phyloP scores from a whole-genome alignment of 2,797 vertebrate species.

The Rhabdophis nuchalis region DNA sequence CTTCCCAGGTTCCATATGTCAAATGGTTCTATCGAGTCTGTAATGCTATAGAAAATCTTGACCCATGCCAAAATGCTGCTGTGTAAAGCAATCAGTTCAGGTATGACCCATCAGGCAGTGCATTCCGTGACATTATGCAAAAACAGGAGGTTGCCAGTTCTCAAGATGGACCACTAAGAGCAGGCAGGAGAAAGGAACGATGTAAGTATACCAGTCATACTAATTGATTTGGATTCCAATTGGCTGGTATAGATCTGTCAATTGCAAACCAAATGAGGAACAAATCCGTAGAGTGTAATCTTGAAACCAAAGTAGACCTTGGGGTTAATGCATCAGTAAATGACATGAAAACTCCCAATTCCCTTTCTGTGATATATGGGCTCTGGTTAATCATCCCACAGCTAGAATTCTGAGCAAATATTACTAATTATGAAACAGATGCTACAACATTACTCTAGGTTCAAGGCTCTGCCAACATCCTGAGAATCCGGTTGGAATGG shows the following conservation, averaged over 20 bases:
- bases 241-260: background rate
- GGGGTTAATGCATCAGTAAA: background rate
- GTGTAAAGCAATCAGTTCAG: background rate
- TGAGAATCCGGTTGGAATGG: conserved; percentile 8
- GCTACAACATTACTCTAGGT: conserved; percentile 10
- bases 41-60: background rate
- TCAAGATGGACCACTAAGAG: background rate
- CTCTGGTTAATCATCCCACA: background rate
- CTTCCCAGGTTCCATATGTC: conserved; percentile 10
- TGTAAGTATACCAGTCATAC: background rate
- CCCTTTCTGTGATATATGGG: background rate
- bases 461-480: background rate
- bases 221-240: background rate
- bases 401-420: background rate
- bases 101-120: conserved; percentile 17
- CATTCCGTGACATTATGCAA: background rate
- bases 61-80: conserved; percentile 11
- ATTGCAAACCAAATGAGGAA: background rate
- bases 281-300: background rate
- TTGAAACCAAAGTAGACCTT: background rate
- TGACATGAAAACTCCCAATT: background rate
- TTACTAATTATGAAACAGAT: conserved; percentile 27
- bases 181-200: background rate
- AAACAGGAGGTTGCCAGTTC: background rate
- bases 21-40: conserved; percentile 18